Base-by-base conservation (phyloP, 1,140 invertebrate species). In the Dendrolimus kikuchii region DNA sequence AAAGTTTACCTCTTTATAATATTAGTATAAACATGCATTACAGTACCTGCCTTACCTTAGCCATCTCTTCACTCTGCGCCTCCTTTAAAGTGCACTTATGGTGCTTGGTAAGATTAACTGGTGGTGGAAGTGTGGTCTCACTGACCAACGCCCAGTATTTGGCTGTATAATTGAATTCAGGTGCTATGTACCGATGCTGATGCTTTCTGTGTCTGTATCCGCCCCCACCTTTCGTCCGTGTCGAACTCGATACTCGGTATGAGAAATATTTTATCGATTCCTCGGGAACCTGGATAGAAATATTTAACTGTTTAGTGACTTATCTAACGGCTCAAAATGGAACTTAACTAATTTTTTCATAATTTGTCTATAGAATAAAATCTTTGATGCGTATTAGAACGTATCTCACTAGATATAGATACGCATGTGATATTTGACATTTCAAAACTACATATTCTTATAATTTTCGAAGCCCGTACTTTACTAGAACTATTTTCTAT, bases 91-190 rank as follows among this genome's bases (percentile, higher is more conserved):
- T 83, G 54, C 82, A 86, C 55, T 84, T 86, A 45, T 69, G 79
- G 38, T 82, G 74, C 46, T 83, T 81, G 5, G 63, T 76, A 5
- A 60, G 48, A 38, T 82, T 82, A 0, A 62, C 52, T 2, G 71
- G 70, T 5, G 77, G 65, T 0, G 64, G 64, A 0, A 70, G 74
- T 0, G 82, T 84, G 8, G 77, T 77, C 54, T 86, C 82, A 49
- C 82, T 86, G 10, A 86, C 79, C 6, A 86, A 52, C 1, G 81
- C 79, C 82, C 82, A 82, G 51, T 86, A 86, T 51, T 82, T 82
- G 5, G 77, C 80, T 0, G 81, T 86, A 51, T 82, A 78, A 60
- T 86, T 84, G 46, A 86, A 83, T 52, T 86, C 82, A 0, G 82
- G 82, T 0, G 82, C 82, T 38, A 86, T 80, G 51, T 84, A 84